Base-by-base conservation (phyloP, 2,113 vertebrate genomes). In the Nycticryphes semicollaris region DNA sequence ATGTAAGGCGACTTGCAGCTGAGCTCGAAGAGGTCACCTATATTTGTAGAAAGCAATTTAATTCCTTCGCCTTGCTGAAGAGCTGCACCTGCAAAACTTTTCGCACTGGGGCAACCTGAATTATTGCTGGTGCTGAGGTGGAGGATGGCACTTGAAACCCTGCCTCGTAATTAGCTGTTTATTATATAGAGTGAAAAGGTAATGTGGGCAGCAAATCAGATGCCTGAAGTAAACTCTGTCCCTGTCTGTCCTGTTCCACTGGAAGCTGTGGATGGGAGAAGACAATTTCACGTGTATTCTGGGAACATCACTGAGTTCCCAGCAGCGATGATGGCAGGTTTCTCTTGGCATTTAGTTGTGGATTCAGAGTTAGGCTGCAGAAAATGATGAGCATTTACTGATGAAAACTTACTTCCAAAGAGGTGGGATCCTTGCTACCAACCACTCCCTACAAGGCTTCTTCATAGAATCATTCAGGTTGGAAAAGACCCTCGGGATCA, bases 201-300 rank as follows among this genome's bases (percentile, higher is more conserved):
- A 51, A 47, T 14, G 41, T 7, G 73, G 35, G 12, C 9, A 66
- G 54, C 60, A 80, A 67, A 51, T 66, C 9, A 10, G 16, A 4
- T 22, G 31, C 47, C 20, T 73, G 54, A 53, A 85, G 53, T 19
- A 45, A 83, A 33, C 15, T 51, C 39, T 54, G 5, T 67, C 48
- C 8, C 14, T 31, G n/a, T 25, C 60, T 3, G 1, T 53, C 48
- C 35, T 3, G 1, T 53, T 43, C 35, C 2, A 0, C 62, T 37
- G 3, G 41, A 48, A 79, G 77, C 43, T 6, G 11, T 22, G 78
- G 41, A 1, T 2, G 10, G 50, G 39, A 79, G 81, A 24, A 35
- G 48, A 33, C 20, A 7, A 76, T 18, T 70, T 59, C 33, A 19
- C 1, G 0, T 47, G 25, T 22, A 0, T 69, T 28, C 23, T 2